phyloP scores from a whole-genome alignment of 1,140 invertebrate genomes.

The Saccostrea cuccullata region DNA sequence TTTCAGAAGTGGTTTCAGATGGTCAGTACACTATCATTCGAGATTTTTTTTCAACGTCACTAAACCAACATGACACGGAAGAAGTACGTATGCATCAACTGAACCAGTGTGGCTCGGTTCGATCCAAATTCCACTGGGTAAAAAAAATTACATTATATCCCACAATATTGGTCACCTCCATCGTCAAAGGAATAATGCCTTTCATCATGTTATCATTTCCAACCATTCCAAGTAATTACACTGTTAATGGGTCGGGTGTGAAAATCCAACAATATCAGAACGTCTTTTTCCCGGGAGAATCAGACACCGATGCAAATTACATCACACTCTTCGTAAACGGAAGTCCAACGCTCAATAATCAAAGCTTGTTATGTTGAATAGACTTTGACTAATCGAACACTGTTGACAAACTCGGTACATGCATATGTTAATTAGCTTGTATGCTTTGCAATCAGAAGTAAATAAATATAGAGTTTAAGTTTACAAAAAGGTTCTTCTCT shows the following conservation, averaged over 20 bases:
- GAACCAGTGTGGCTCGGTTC: no score
- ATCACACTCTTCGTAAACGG: not conserved
- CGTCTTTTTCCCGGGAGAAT: not conserved
- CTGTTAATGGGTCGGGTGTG: not conserved
- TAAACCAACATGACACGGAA: no score
- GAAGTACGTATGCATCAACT: no score
- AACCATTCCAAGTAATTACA: not conserved
- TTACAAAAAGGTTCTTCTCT: no score
- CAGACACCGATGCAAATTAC: not conserved
- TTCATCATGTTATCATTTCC: not conserved
- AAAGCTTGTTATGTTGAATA: not conserved
- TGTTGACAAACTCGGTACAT: no score
- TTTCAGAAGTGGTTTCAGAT: no score
- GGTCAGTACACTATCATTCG: no score
- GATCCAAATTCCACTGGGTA: not conserved
- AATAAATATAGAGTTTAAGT: no score
- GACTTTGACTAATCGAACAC: no score
- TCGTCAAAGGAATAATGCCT: not conserved
- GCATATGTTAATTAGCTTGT: no score
- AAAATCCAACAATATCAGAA: not conserved
- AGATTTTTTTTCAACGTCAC: no score
- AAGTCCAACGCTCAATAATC: not conserved
- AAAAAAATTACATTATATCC: not conserved
- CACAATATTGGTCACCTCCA: constrained; percentile 2
- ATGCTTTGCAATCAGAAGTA: no score